Conservation (phyloP, 2,888 invertebrate genomes). For the Anodontia alba region DNA sequence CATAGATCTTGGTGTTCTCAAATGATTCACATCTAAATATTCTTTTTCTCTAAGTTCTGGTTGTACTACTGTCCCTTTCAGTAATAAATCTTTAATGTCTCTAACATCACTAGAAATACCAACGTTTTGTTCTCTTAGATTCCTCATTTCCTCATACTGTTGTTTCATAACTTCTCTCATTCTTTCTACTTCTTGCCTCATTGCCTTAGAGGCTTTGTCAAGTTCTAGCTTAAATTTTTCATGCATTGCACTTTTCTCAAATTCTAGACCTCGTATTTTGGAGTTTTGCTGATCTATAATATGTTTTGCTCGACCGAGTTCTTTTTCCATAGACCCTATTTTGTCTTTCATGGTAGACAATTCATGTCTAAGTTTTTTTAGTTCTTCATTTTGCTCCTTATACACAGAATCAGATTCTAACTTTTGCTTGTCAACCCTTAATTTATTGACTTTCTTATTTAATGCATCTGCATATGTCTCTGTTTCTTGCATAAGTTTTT, state of each 20-base stretch:
- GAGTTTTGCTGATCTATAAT: constrained; percentile 71
- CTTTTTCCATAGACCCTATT: constrained; percentile 69
- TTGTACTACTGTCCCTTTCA: constrained; percentile 53
- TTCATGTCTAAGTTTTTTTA: constrained; percentile 65
- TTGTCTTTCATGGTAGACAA: constrained; percentile 68
- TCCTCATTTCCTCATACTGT: constrained; percentile 77
- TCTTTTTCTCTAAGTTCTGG: constrained; percentile 44
- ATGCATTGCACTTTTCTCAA: constrained; percentile 66
- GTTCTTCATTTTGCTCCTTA: constrained; percentile 70
- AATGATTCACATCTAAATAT: constrained; percentile 49
- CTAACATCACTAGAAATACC: constrained; percentile 75
- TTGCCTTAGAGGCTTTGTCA: constrained; percentile 70
- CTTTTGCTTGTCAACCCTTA: constrained; percentile 64
- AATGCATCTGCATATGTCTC: constrained; percentile 73
- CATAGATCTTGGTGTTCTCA: constrained; percentile 46
- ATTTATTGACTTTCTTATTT: constrained; percentile 64
- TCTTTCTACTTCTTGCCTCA: constrained; percentile 76
- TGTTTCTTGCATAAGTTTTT: constrained; percentile 70
- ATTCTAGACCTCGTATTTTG: constrained; percentile 67
- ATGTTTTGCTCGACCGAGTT: constrained; percentile 64
- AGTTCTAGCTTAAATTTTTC: constrained; percentile 72
- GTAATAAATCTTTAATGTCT: constrained; percentile 71
- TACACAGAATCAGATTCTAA: constrained; percentile 63
- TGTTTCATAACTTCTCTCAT: constrained; percentile 79
- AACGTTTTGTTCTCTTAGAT: constrained; percentile 71